Conservation (phyloP, 2,797 vertebrate species). For the Argya squamiceps region DNA sequence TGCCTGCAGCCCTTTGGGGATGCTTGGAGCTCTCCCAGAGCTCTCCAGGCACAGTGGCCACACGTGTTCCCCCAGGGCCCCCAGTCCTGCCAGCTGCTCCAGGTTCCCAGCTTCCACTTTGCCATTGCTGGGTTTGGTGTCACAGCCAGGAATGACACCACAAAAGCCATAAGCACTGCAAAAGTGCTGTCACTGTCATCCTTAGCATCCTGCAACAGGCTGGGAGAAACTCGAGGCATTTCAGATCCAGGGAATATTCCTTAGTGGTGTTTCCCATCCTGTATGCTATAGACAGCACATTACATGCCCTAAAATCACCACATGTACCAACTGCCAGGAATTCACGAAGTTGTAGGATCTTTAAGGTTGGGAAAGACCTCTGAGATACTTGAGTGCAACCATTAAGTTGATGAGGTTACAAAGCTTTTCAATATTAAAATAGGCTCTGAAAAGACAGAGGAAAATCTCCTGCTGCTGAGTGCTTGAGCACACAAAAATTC, state of each 20-base stretch:
- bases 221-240: not conserved
- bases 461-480: not conserved
- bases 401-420: not conserved
- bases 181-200: not conserved
- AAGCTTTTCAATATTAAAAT: not conserved
- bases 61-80: accelerated
- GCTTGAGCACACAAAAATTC: not conserved
- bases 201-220: not conserved
- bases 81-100: accelerated
- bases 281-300: not conserved
- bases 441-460: not conserved
- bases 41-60: not conserved
- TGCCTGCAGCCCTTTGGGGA: accelerated
- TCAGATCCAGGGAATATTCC: not conserved
- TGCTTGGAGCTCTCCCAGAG: not conserved
- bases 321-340: not conserved
- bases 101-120: not conserved
- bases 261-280: not conserved
- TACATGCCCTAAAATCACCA: not conserved
- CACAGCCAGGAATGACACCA: not conserved
- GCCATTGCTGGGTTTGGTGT: accelerated
- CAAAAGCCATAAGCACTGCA: accelerated
- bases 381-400: not conserved
- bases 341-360: not conserved
- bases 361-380: not conserved